Conservation (phyloP, 2,113 vertebrate genomes). For the Psammodynastes pulverulentus region DNA sequence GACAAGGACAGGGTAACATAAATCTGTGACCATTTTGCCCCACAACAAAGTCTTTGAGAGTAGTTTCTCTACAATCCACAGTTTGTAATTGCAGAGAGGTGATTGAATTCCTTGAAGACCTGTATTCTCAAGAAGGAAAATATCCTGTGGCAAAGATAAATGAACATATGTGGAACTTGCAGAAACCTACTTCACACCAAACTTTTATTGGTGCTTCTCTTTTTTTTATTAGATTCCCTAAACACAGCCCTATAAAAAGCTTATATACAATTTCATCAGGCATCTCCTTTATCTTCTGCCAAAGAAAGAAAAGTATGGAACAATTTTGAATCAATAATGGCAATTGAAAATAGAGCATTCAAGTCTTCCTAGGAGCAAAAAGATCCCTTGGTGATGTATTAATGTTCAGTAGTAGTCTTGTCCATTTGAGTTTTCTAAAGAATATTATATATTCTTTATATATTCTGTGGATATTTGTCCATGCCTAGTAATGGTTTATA, state of each 20-base stretch:
- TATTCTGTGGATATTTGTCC: background rate
- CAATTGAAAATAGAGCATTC: background rate
- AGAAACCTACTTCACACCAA: background rate
- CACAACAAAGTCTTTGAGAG: background rate
- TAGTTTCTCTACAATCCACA: background rate
- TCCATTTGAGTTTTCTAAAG: background rate
- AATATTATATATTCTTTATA: background rate
- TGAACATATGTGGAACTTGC: background rate
- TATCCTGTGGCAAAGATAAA: background rate
- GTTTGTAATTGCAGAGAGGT: background rate
- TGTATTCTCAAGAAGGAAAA: background rate
- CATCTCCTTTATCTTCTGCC: background rate
- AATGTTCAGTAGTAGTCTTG: background rate
- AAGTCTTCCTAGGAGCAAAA: background rate
- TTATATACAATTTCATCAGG: background rate
- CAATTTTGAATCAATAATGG: background rate
- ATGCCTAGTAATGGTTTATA: background rate
- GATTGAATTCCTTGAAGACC: background rate
- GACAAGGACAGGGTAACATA: background rate
- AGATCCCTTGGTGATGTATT: background rate
- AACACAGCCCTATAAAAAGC: background rate
- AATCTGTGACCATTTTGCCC: background rate
- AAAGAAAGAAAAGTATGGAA: background rate
- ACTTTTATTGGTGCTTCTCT: background rate
- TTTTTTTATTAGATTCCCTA: background rate